Evolutionary conservation across 1,140 invertebrate genomes (phyloP), one percentile per base, ranked within the genome.

Genomic region (Belonocnema kinseyi): DNA sequence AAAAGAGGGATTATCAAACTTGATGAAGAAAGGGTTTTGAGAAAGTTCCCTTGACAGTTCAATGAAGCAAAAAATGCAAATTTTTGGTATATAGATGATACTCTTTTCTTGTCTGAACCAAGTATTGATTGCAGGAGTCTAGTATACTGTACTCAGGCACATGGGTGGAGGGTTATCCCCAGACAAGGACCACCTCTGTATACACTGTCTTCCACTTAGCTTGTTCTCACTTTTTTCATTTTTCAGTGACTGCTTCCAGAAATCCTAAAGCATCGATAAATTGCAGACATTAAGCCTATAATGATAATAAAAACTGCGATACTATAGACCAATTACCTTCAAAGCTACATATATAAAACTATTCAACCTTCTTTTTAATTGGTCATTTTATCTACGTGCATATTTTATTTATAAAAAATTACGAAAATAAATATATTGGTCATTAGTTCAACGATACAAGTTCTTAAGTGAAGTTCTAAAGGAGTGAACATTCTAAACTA

Each of bases 81-180:
- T 33, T 61, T 77, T 70, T 74, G 19, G 61, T 66, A 74, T 77
- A 74, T 54, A 54, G 72, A 74, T 77, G 73, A 16, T 21, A 70
- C 51, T 71, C 46, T 54, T 70, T 72, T 78, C 73, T 56, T 74
- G 77, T 73, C 77, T 80, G 77, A 85, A 87, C 82, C 83, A 89
- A 90, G 89, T 90, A 90, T 90, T 90, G 89, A 90, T 90, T 90
- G 86, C 85, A 86, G 84, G 79, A 88, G 83, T 83, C 88, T 85
- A 86, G 87, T 89, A 83, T 84, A 81, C 76, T 80, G 84, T 88
- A 80, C 81, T 77, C 81, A 83, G 80, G 86, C 83, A 80, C 85
- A 87, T 83, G 85, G 84, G 85, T 85, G 85, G 85, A 89, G 85
- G 85, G 82, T 88, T 80, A 88, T 86, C 77, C 83, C 84, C 88